These are phyloP conservation scores for Schizothorax lantsangensis DNA, from an alignment of 2,797 vertebrate genomes.

Conservation along the genomic window DNA sequence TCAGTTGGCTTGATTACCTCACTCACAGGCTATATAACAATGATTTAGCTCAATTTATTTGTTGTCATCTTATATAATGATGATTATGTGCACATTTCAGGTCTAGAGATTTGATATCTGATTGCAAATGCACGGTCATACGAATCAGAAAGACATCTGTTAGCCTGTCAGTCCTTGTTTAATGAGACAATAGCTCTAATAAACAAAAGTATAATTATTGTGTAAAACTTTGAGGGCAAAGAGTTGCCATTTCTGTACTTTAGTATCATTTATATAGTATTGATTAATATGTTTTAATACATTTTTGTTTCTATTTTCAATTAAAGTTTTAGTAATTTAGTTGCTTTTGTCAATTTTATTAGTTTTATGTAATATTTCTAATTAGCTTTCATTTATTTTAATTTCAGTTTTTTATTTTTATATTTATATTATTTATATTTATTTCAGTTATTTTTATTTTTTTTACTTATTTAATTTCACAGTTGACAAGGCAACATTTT, in stretches of 20 bases:
- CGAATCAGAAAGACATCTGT: neutral
- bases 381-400: neutral
- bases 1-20: slow-evolving; percentile 5
- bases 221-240: neutral
- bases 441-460: no score
- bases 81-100: neutral
- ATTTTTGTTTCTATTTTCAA: no score
- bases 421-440: no score
- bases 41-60: neutral
- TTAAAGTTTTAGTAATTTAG: neutral
- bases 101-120: neutral
- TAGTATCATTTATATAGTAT: neutral
- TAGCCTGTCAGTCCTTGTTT: neutral
- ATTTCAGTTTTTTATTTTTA: no score
- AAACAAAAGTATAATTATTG: neutral
- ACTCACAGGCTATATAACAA: neutral
- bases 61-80: neutral
- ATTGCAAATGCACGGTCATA: no score
- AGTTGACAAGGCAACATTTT: no score
- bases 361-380: neutral
- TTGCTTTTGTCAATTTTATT: neutral
- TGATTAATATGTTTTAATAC: neutral
- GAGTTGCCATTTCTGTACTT: neutral
- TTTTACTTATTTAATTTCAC: no score
- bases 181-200: neutral